phyloP scores from a whole-genome alignment of 2,888 invertebrate species.

The Drosophila hamatofila region DNA sequence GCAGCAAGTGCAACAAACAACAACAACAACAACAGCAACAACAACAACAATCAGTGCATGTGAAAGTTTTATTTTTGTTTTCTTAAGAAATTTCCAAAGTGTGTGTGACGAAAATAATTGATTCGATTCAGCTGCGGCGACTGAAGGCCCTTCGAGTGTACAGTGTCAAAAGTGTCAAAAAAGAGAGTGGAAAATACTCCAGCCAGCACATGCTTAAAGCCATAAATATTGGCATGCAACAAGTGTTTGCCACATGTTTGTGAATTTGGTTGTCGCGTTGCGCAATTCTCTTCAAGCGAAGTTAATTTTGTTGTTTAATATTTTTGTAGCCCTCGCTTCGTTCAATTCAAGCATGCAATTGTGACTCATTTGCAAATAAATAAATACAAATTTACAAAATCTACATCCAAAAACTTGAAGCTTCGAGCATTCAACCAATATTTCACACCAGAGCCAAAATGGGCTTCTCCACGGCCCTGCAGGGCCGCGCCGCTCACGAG shows the following conservation, averaged over 20 bases:
- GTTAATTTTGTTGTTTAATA: slow-evolving; percentile 15
- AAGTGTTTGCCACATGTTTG: slow-evolving; percentile 73
- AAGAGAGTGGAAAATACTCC: slow-evolving; percentile 44
- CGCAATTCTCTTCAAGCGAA: slow-evolving; percentile 50
- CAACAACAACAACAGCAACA: slow-evolving; percentile 30
- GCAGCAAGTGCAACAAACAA: slow-evolving; percentile 42
- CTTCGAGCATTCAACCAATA: slow-evolving; percentile 12
- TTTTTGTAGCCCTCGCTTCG: slow-evolving; percentile 31
- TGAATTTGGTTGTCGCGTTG: slow-evolving; percentile 25
- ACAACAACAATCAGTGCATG: slow-evolving; percentile 45
- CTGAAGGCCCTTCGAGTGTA: slow-evolving; percentile 14
- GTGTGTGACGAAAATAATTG: slow-evolving; percentile 69
- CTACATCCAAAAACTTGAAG: slow-evolving; percentile 16
- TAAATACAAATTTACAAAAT: background rate
- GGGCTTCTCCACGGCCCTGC: slow-evolving; percentile 95
- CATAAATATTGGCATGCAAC: slow-evolving; percentile 65
- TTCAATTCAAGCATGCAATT: slow-evolving; percentile 28
- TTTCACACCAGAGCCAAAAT: slow-evolving; percentile 85
- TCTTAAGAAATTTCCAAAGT: slow-evolving; percentile 32
- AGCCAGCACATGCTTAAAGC: slow-evolving; percentile 10
- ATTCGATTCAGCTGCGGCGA: slow-evolving; percentile 35
- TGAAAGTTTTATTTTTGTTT: slow-evolving; percentile 59
- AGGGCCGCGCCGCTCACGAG: slow-evolving; percentile 96
- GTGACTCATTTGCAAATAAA: slow-evolving; percentile 55
- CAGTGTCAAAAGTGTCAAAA: slow-evolving; percentile 38